Evolutionary conservation across 1,140 invertebrate species (phyloP), one percentile per base, ranked within the genome.

Genomic region (Conus ventricosus): DNA sequence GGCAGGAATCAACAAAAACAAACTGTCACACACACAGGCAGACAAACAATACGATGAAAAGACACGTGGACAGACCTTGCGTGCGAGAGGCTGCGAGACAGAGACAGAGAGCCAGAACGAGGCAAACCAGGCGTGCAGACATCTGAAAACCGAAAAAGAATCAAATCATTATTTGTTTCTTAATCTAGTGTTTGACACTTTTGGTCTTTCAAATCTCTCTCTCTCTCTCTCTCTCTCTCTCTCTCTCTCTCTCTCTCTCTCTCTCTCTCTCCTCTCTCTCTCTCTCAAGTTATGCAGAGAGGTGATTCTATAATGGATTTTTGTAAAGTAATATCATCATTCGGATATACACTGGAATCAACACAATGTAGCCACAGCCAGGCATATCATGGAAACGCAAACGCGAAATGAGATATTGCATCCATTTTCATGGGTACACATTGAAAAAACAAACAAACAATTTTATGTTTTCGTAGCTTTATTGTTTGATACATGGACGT

Each of bases 61-160:
- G 23, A 51, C 25, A 39, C 10, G 23, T 5, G 39, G 25, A 78
- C 25, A 39, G 76, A 78, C 80, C 80, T 81, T 81, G 80, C 25
- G 80, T 17, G 51, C 39, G 80, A 10, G 80, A 81, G 13, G 51
- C 80, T 13, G 80, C 39, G 39, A 84, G 57, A 27, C 82, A 84
- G 23, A 84, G 82, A 10, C 82, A 84, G 54, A 84, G 4, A 13
- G 57, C 82, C 55, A 84, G 82, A 51, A 67, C 55, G 17, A 84
- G 57, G 82, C 57, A 84, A 6, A 67, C 17, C 20, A 84, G 23
- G 20, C 82, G 82, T 15, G 27, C 55, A 67, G 54, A 63, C 82
- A 84, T 84, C 82, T 84, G 82, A 11, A 83, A 51, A 23, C 51
- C 8, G 23, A 84, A 60, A 39, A 13, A 60, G 51, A 39, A 17